Evolutionary conservation across 2,888 invertebrate genomes (phyloP), one percentile per base, ranked within the genome.

Genomic region (Chymomyza fuscimana): DNA sequence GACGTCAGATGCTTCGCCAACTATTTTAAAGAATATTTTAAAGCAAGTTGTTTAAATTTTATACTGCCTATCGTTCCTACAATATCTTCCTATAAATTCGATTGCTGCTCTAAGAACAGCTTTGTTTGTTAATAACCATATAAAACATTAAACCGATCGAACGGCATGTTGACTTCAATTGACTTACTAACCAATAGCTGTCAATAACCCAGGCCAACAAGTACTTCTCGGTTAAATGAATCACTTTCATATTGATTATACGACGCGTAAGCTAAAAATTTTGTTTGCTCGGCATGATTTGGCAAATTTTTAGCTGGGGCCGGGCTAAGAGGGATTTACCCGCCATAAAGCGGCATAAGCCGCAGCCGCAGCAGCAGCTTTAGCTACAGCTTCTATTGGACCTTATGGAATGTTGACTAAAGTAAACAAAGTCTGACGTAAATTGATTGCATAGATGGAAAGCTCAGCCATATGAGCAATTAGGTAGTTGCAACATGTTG

Each of bases 401-500:
- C 58, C 64, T 58, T 61, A 46, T 67, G 68, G 67, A 54, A 66
- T 67, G 74, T 56, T 67, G 74, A 58, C 46, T 46, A 70, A 65
- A 70, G 65, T 70, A 69, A 67, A 66, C 68, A 81, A 65, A 67
- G 67, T 46, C 71, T 76, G 65, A 54, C 63, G 76, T 36, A 68
- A 76, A 70, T 72, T 71, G 73, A 73, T 76, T 78, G 68, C 63
- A 59, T 51, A 56, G 72, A 56, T 54, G 16, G 40, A 46, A 46
- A 46, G 51, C 68, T 40, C 50, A 68, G 69, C 52, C 16, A 22
- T 54, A 7, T 62, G 19, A 58, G 69, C 64, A 71, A 76, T 76
- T 80, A 69, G 54, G 61, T 36, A 70, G 71, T 80, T 81, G 80
- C 80, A 72, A 72, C 80, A 81, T 75, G 64, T 72, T 1, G 36